These are phyloP conservation scores for Nothocercus julius DNA, from an alignment of 2,113 vertebrate genomes.

Conservation along the genomic window DNA sequence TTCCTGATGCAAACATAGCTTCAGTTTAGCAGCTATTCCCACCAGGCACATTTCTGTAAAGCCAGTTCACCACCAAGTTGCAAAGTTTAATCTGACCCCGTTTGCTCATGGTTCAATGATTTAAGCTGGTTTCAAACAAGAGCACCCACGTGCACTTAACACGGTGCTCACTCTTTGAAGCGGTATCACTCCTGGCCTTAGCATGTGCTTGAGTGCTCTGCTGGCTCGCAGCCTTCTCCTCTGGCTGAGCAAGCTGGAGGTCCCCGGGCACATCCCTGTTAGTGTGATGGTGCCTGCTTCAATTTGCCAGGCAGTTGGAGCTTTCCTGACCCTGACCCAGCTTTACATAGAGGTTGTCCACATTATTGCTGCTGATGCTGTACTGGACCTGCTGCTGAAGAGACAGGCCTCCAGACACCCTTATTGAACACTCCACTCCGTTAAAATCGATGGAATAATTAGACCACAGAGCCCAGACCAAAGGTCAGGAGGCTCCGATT, in stretches of 20 bases:
- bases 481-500: constrained; percentile 38
- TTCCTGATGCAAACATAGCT: neutral
- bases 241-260: rapidly evolving
- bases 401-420: neutral
- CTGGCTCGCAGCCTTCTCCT: neutral
- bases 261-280: rapidly evolving
- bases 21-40: neutral
- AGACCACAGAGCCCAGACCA: constrained; percentile 18
- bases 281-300: neutral
- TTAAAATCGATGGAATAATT: constrained; percentile 46
- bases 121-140: neutral
- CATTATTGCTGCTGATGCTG: neutral
- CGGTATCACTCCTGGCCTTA: rapidly evolving
- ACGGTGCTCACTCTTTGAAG: neutral
- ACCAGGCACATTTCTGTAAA: neutral
- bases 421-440: neutral
- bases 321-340: neutral
- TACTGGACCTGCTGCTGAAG: neutral
- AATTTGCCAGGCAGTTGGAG: neutral
- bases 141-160: neutral
- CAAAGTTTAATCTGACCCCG: neutral
- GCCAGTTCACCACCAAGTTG: neutral
- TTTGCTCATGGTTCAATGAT: neutral
- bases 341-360: neutral
- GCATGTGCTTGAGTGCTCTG: rapidly evolving